Percentiles rank a stretch among this genome's conserved stretches.
phyloP scores from a whole-genome alignment of 2,113 vertebrate species.

The Corythaeola cristata region DNA sequence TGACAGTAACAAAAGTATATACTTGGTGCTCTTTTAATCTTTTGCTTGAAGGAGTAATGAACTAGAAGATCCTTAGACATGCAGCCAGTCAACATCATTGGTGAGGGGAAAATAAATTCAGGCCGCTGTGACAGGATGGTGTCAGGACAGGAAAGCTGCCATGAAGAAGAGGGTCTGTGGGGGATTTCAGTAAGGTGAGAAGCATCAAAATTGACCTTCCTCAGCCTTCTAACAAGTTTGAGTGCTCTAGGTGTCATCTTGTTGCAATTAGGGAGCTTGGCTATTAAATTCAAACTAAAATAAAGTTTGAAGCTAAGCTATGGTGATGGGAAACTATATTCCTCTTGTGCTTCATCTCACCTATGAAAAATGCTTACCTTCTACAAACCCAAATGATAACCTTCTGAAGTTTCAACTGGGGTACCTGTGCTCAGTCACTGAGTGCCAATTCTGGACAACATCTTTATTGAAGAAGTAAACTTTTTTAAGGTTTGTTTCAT shows the following conservation, averaged over 20 bases:
- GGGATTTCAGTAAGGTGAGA: not conserved
- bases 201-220: not conserved
- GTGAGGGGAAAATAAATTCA: not conserved
- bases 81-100: not conserved
- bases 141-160: not conserved
- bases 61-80: not conserved
- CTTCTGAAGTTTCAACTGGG: not conserved
- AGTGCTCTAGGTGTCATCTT: not conserved
- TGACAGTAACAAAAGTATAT: not conserved
- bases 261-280: not conserved
- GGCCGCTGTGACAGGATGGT: not conserved
- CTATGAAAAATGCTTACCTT: not conserved
- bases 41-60: not conserved
- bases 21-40: not conserved
- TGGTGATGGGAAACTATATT: not conserved
- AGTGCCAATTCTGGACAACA: not conserved
- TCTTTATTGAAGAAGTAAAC: not conserved
- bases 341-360: not conserved
- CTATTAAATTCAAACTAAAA: not conserved
- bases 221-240: not conserved
- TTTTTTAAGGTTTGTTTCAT: not conserved
- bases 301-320: not conserved
- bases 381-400: not conserved
- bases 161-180: not conserved
- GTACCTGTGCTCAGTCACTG: not conserved